Evolutionary conservation across 2,113 vertebrate species (phyloP).

Genomic region (Raja brachyura): DNA sequence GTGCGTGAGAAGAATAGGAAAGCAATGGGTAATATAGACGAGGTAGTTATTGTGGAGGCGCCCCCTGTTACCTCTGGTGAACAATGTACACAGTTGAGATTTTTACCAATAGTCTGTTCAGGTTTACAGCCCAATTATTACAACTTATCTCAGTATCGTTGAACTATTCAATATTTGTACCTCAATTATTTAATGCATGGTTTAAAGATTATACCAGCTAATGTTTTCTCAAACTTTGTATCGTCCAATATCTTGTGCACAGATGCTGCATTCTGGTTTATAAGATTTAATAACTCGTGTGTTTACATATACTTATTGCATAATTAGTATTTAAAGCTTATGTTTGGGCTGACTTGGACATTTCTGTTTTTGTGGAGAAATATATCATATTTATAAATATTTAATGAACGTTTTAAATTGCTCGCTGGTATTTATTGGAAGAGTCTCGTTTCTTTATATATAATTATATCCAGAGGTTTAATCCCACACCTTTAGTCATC

Average conservation of each 20-base stretch:
- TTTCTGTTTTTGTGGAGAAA: neutral
- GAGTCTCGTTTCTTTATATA: neutral
- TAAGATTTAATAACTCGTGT: neutral
- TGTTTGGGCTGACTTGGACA: neutral
- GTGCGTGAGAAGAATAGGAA: neutral
- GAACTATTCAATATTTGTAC: neutral
- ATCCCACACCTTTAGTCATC: too few relatives aligned
- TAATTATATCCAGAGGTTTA: neutral
- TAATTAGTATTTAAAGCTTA: neutral
- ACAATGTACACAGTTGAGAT: neutral
- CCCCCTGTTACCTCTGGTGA: neutral
- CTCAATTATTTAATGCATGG: neutral
- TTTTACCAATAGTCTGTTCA: neutral
- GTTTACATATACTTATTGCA: neutral
- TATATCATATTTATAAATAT: neutral
- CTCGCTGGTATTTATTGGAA: neutral
- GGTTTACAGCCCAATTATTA: neutral
- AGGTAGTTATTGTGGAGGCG: neutral
- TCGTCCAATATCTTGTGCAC: neutral
- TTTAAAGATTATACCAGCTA: neutral
- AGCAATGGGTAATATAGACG: neutral
- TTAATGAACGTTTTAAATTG: neutral
- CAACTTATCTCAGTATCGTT: neutral
- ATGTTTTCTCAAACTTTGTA: neutral
- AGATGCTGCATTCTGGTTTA: neutral